Conservation (phyloP, 2,888 invertebrate genomes). For the Callinectes sapidus region DNA sequence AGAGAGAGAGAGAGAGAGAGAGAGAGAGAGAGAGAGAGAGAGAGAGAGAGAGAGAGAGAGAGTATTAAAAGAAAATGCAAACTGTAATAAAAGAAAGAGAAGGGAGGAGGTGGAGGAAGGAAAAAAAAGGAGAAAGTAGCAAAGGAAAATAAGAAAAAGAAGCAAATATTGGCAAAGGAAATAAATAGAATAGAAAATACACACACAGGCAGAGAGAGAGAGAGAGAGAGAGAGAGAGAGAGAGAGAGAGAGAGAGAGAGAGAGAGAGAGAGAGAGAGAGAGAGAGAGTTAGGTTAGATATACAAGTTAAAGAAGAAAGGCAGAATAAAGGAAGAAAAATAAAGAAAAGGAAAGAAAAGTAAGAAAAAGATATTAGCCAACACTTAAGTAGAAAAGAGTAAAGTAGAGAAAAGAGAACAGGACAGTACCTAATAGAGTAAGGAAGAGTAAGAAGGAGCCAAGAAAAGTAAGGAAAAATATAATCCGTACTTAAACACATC, state of each 20-base stretch:
- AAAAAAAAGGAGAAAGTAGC: neutral
- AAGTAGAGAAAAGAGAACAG: no score
- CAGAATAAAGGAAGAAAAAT: no score
- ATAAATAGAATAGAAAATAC: neutral
- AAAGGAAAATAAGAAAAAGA: neutral
- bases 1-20: neutral
- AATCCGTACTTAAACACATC: no score
- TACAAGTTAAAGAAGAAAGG: no score
- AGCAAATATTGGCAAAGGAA: neutral
- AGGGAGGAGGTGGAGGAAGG: neutral
- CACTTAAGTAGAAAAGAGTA: neutral
- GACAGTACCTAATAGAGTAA: no score
- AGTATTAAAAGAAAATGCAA: neutral
- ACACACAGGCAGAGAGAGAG: neutral
- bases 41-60: neutral
- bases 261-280: constrained; percentile 30
- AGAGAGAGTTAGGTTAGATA: no score
- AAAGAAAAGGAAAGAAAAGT: neutral
- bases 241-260: constrained; percentile 30
- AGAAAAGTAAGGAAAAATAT: no score
- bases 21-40: neutral
- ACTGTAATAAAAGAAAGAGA: neutral
- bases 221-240: constrained; percentile 28
- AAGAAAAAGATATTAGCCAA: neutral
- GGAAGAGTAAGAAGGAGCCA: no score